Base-by-base conservation (phyloP, 37 sponge, comb jelly and placozoan species). In the Amphimedon queenslandica region DNA sequence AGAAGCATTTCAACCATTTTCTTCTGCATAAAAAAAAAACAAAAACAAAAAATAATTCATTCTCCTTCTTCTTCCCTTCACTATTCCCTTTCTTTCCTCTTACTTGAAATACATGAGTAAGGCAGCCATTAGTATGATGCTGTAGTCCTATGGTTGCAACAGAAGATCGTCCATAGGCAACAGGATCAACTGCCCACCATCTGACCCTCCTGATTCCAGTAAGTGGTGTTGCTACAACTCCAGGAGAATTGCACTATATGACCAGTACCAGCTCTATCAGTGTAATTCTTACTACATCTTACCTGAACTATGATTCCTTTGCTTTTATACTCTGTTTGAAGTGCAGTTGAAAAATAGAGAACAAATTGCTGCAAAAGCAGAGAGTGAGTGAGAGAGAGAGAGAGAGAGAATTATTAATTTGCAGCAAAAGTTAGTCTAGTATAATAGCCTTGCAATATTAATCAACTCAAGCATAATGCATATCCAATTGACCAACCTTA, bases 111-210 rank as follows among this genome's bases (percentile, higher is more conserved):
- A 66, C 74, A 47, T 80, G 81, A 3, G 64, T 18, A 20, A 72
- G 37, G 63, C 56, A 73, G 23, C 81, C 81, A 16, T 36, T 1
- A 0, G 81, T 80, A 18, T 18, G 28, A 36, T 64, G 37, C 37
- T 66, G 74, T 24, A 80, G 37, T 20, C 81, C 81, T 55, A 80
- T 73, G 40, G 81, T 80, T 24, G 73, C 74, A 30, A 80, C 74
- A 43, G 81, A 73, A 66, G 55, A 43, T 23, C 57, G 37, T 6
- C 51, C 65, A 40, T 64, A 80, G 28, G 63, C 16, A 8, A 21
- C 40, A 8, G 81, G 81, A 66, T 18, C 16, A 63, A 74, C 74
- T 16, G 42, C 53, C 30, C 51, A 72, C 58, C 29, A 25, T 1
- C 25, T n/a, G 25, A 63, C 2, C 43, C 37, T 37, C 24, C 72